Percentiles rank a stretch among this genome's conserved stretches.
Conservation (phyloP, 2,888 invertebrate genomes). For the Lasiommata megera region DNA sequence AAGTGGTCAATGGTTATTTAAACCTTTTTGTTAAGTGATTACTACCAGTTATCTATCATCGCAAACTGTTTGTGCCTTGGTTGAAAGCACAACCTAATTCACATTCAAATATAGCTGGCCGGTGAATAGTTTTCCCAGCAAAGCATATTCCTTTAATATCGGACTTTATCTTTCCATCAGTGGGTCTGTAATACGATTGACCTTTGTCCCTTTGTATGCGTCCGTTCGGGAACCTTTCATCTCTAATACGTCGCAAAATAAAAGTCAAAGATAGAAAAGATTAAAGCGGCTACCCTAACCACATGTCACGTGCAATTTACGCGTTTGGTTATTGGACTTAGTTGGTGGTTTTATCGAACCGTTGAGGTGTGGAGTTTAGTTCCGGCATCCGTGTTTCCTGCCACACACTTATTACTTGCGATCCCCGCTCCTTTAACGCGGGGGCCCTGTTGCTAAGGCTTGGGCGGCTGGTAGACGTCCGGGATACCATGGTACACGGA, state of each 20-base stretch:
- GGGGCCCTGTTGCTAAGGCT: too few species aligned
- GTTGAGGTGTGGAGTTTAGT: too few species aligned
- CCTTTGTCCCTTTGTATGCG: constrained; percentile 36
- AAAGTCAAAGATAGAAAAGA: constrained; percentile 15
- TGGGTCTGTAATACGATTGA: constrained; percentile 35
- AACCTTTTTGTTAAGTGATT: too few species aligned
- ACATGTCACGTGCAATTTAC: neutral
- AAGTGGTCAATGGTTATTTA: too few species aligned
- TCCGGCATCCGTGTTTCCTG: too few species aligned
- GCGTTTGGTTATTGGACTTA: neutral
- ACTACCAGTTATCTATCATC: too few species aligned
- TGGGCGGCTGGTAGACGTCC: too few species aligned
- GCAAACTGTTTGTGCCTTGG: neutral
- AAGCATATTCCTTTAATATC: constrained; percentile 25
- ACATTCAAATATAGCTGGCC: constrained; percentile 37
- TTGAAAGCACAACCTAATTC: constrained; percentile 33
- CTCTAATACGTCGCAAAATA: constrained; percentile 23
- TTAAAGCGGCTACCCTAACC: neutral
- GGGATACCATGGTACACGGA: too few species aligned
- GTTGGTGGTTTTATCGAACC: neutral
- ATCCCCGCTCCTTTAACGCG: too few species aligned
- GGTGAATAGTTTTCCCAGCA: constrained; percentile 27
- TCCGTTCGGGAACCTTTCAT: constrained; percentile 29
- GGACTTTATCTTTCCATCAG: constrained; percentile 27
- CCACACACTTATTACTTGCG: too few species aligned